Base-by-base conservation (phyloP, 64 coral and sea anemone species). In the Pachyseris speciosa region DNA sequence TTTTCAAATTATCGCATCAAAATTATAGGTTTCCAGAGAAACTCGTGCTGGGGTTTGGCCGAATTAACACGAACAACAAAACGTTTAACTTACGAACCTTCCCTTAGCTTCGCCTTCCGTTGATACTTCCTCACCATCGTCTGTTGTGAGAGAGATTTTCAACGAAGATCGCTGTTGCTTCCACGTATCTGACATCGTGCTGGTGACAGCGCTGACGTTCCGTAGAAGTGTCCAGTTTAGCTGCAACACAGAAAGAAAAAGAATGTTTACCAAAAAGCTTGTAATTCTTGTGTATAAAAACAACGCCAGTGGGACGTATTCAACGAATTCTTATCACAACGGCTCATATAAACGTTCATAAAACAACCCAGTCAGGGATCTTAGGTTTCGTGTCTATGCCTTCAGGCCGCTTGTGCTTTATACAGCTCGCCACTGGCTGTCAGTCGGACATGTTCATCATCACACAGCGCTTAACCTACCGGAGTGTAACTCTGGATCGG, bases 101-200 rank as follows among this genome's bases (percentile, higher is more conserved):
- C 33, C 34, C 22, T 70, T 37, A 9, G 51, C 53, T 11, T 81
- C 77, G 9, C 52, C 49, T 13, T 61, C 77, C 58, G 58, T 61
- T 60, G 77, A 69, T 26, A 91, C 90, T 75, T 95, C 83, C 64
- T 96, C 89, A 0, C 95, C 95, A 61, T 96, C 95, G 15, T 96
- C 95, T 0, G 84, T 96, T 9, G 91, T 96, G 25, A 96, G 48
- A 6, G 95, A 96, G 43, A 96, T 96, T 64, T 96, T 96, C 9
- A 96, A 45, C 5, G 95, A 87, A 72, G 90, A 89, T 31, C 86
- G 50, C 29, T 93, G 69, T 19, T 43, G 16, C 59, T 96, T 96
- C 84, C 94, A 91, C 11, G 75, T 81, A 39, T 61, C 77, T 61
- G 77, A 81, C 77, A 81, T 81, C 7, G 74, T 48, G 31, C 34